Evolutionary conservation across 2,888 invertebrate species (phyloP), one percentile per base, ranked within the genome.

Genomic region (Drosophila mayaguana): DNA sequence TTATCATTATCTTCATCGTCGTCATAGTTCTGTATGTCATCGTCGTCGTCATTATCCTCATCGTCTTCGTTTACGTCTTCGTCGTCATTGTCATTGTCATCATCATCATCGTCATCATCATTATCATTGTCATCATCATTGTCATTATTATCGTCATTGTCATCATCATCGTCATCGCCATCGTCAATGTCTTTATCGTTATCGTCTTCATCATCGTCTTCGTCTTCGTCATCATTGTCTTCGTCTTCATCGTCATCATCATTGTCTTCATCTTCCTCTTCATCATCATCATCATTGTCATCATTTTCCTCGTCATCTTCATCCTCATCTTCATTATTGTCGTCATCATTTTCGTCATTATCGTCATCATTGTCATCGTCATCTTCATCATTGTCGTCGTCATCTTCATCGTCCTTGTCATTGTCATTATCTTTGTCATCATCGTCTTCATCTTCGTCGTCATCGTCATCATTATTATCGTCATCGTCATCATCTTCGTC

Each of bases 401-500:
- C 62, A 0, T 81, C 48, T 0, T 83, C 59, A 0, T 82, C 64
- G 0, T 81, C 53, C 0, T 89, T 71, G 32, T 88, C 72, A 1
- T 83, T 92, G 18, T 94, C 92, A 12, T 28, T 28, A 8, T 28
- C 28, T 28, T 28, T 8, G 1, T 93, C 91, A 9, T 93, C 91
- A 16, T 93, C 92, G 18, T 93, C 64, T 0, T 76, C 91, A 18
- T 93, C 91, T 22, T 93, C 90, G 55, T 93, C 90, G 9, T 93
- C 90, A 48, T 93, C 91, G 43, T 93, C 91, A 43, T 94, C 92
- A 12, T 93, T 88, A 53, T 93, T 91, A 12, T 93, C 91, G 48
- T 81, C 69, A 20, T 94, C 93, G 40, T 94, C 93, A 66, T 94
- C 93, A 67, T 83, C 63, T 38, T 83, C 91, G n/a, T 93, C 91